Evolutionary conservation across 2,797 vertebrate species (phyloP), one percentile per base, ranked within the genome.

Genomic region (Ptychobarbus kaznakovi): DNA sequence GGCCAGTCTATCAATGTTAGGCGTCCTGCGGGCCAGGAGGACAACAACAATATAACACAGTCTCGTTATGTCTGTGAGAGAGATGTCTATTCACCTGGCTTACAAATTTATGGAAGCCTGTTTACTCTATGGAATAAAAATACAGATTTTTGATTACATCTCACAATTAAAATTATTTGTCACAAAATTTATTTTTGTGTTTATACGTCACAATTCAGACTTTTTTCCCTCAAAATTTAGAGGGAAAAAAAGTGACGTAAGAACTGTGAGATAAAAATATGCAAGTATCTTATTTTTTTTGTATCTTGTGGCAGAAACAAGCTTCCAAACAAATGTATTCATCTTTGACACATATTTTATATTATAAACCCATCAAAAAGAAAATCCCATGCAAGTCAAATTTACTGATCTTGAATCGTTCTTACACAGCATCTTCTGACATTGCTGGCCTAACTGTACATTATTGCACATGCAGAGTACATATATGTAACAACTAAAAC

Each of bases 1-100:
- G 1, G 98, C 96, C 86, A 96, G 77, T 4, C 72, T 92, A 91
- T 96, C 95, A 61, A 96, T 95, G 89, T 96, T 94, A 82, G 93
- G 94, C 0, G 95, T 95, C 89, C 94, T 96, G 69, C 40, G 86
- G 88, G 83, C 69, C 87, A 91, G 0, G 65, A 91, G 0, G 65
- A 56, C 22, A 86, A 89, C 35, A 88, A 85, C 40, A 90, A 81
- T 13, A 61, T 11, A 78, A 73, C 83, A 85, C 78, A 83, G 6
- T 44, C 22, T 16, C 51, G 69, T 80, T 75, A 35, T 28, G 22
- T 16, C 20, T 49, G 20, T 58, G 6, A 81, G 66, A 69, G 8
- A 69, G 4, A 82, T 20, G 38, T 44, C 53, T 49, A 11, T 63
- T 80, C 9, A n/a, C 73, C 25, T 74, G 28, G 12, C 32, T n/a